A percentile compares a stretch with the other conserved stretches of the same genome.
Evolutionary conservation across 2,797 vertebrate genomes (phyloP).

Genomic region (Gallinago nigripennis): DNA sequence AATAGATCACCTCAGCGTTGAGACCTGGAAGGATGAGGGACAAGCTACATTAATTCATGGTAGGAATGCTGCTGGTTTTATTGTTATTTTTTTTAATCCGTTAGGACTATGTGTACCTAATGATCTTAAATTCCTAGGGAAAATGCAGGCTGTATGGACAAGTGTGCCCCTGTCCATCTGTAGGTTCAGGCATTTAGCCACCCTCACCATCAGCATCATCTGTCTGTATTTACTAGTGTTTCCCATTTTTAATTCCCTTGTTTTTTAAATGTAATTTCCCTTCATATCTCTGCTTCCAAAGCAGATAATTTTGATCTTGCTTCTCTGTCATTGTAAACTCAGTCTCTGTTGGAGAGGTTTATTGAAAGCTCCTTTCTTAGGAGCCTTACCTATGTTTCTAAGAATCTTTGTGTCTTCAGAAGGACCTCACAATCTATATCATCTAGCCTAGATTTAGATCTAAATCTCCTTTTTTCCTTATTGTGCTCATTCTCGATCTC

Average conservation of each 20-base stretch:
- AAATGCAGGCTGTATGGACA: not conserved
- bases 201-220: not conserved
- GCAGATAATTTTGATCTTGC: not conserved
- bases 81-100: not conserved
- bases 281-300: not conserved
- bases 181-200: not conserved
- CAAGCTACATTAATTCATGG: not conserved
- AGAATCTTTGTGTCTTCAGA: not conserved
- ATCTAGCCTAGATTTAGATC: not conserved
- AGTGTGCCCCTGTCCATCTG: not conserved
- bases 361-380: not conserved
- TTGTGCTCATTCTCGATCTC: not conserved
- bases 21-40: constrained; percentile 77
- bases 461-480: not conserved
- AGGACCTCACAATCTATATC: not conserved
- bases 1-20: constrained; percentile 93
- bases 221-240: not conserved
- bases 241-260: not conserved
- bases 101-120: not conserved
- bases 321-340: not conserved
- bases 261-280: not conserved
- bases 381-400: not conserved
- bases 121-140: not conserved
- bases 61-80: not conserved
- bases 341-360: not conserved